Evolutionary conservation across 1,140 invertebrate genomes (phyloP).

Genomic region (Tetragonula clypearis): DNA sequence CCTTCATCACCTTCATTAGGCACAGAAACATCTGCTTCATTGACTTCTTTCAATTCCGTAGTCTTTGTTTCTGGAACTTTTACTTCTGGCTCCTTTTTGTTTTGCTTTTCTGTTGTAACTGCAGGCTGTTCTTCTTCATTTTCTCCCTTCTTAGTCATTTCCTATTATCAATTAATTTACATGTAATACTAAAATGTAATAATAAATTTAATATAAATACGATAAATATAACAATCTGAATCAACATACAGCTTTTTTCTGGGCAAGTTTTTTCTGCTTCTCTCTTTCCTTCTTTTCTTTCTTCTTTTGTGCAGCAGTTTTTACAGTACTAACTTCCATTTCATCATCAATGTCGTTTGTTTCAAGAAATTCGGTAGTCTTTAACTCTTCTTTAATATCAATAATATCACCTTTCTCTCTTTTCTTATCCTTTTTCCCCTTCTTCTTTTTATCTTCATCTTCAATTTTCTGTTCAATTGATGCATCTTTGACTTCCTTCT

Average conservation of each 20-base stretch:
- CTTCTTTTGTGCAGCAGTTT: constrained; percentile 92
- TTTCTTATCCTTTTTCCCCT: constrained; percentile 79
- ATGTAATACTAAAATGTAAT: not conserved
- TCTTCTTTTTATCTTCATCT: constrained; percentile 78
- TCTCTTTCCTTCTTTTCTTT: constrained; percentile 94
- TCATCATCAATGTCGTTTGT: constrained; percentile 78
- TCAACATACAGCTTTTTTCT: constrained; percentile 82
- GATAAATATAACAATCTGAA: not conserved
- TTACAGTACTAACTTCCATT: constrained; percentile 84
- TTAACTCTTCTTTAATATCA: constrained; percentile 79
- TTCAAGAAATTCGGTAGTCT: not conserved
- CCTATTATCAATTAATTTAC: constrained; percentile 43
- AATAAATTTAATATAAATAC: constrained; percentile 7
- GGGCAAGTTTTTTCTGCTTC: constrained; percentile 87
- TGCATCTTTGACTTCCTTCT: constrained; percentile 66
- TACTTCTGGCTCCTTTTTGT: constrained; percentile 79
- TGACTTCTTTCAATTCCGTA: constrained; percentile 74
- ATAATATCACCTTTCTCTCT: constrained; percentile 77
- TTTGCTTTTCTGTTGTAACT: constrained; percentile 75
- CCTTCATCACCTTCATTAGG: constrained; percentile 84
- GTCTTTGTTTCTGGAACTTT: constrained; percentile 74
- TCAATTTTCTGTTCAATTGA: constrained; percentile 69
- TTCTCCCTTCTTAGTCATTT: constrained; percentile 64
- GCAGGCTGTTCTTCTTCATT: constrained; percentile 69
- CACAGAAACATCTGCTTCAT: constrained; percentile 84